phyloP scores from a whole-genome alignment of 2,113 vertebrate genomes.

The Laticauda laticaudata region DNA sequence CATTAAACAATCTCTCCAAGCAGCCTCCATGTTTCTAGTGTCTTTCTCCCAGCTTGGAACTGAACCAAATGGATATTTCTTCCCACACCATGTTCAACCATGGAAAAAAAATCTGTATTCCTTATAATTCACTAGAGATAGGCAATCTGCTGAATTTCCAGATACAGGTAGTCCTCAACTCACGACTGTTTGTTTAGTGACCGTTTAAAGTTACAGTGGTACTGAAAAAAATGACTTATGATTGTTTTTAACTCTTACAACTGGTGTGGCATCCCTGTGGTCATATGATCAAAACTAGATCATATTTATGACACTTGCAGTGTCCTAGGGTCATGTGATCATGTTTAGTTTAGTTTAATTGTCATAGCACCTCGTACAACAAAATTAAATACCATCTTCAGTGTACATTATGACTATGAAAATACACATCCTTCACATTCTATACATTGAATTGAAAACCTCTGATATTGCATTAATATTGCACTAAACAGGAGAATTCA shows the following conservation, averaged over 20 bases:
- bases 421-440: no score
- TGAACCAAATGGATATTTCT: no score
- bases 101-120: not conserved
- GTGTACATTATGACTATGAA: no score
- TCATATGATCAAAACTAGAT: not conserved
- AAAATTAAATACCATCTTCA: no score
- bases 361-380: no score
- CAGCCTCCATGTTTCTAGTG: no score
- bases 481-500: no score
- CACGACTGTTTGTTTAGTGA: not conserved
- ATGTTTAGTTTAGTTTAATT: not conserved
- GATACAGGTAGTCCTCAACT: not conserved
- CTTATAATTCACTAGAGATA: not conserved
- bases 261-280: not conserved
- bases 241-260: not conserved
- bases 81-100: not conserved
- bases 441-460: no score
- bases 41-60: no score
- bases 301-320: not conserved
- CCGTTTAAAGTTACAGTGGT: not conserved
- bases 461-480: no score
- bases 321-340: not conserved
- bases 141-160: not conserved
- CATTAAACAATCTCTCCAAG: no score
- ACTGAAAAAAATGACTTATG: not conserved